A percentile compares a stretch with the other conserved stretches of the same genome.
Evolutionary conservation across 2,113 vertebrate species (phyloP).

Genomic region (Egretta garzetta): DNA sequence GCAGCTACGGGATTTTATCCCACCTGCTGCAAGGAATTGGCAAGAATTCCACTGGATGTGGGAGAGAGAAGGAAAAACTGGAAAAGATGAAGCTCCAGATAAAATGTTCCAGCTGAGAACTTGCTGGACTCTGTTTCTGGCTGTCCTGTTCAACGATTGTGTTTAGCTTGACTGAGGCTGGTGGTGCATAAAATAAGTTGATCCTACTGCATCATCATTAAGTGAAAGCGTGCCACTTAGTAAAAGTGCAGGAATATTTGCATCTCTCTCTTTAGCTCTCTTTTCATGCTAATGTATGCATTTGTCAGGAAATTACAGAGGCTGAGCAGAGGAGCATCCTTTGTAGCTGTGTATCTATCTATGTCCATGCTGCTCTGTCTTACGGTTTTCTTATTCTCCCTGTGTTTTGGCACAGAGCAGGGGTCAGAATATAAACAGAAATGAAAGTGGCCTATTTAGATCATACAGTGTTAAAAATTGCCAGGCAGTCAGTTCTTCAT

Average conservation of each 20-base stretch:
- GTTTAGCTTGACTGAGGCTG: not conserved
- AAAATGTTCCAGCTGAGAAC: not conserved
- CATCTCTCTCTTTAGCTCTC: not conserved
- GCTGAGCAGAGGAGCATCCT: not conserved
- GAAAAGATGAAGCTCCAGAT: not conserved
- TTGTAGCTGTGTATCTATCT: not conserved
- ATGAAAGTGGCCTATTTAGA: slow-evolving; percentile 4
- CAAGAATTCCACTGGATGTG: not conserved
- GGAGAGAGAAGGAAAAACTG: not conserved
- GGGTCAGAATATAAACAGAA: not conserved
- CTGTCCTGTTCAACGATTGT: not conserved
- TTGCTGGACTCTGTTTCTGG: not conserved
- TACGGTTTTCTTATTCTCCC: not conserved
- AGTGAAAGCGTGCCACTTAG: not conserved
- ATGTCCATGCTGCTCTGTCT: not conserved
- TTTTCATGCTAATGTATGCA: not conserved
- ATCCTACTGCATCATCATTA: not conserved
- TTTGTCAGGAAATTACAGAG: not conserved
- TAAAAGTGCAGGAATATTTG: not conserved
- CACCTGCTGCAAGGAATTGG: not conserved
- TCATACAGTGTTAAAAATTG: not conserved
- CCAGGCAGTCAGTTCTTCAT: not conserved
- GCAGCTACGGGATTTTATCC: not conserved
- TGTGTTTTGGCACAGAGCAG: not conserved
- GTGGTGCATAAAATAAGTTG: not conserved